These are phyloP conservation scores for Muricea muricata DNA, from an alignment of 92 coral and sea anemone species.

Conservation along the genomic window DNA sequence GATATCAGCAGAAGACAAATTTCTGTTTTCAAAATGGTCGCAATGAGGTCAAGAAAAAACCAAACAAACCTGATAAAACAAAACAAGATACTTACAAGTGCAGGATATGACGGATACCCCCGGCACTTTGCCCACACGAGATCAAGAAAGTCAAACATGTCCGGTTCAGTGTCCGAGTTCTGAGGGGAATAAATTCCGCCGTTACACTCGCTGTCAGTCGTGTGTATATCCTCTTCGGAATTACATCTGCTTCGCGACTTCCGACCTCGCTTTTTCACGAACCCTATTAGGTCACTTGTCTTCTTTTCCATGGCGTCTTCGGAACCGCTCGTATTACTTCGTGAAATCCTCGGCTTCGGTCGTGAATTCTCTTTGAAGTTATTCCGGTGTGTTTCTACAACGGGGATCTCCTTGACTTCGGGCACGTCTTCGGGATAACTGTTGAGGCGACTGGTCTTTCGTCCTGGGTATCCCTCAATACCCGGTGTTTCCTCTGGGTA, in stretches of 20 bases:
- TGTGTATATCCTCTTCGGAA: conserved; percentile 93
- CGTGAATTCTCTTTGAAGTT: conserved; percentile 83
- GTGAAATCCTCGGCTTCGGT: conserved; percentile 86
- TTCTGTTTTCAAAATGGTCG: no score
- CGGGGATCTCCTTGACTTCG: neutral
- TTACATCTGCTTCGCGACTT: conserved; percentile 79
- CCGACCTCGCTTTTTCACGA: conserved; percentile 70
- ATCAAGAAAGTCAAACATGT: conserved; percentile 87
- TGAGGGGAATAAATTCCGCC: conserved; percentile 77
- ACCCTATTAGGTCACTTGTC: conserved; percentile 50
- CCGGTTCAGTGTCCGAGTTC: conserved; percentile 72
- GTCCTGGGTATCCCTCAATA: conserved; percentile 38
- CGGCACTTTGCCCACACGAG: conserved; percentile 99
- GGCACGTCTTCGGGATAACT: conserved; percentile 44
- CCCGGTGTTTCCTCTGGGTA: conserved; percentile 29
- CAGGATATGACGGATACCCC: conserved; percentile 98
- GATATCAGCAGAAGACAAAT: no score
- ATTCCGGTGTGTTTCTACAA: conserved; percentile 20
- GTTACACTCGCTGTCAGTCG: conserved; percentile 93
- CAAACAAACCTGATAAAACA: no score
- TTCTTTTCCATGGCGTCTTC: conserved; percentile 82
- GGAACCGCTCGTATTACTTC: conserved; percentile 95
- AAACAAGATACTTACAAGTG: conserved; percentile 69
- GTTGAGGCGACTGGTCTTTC: conserved; percentile 39
- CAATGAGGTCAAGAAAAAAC: no score